phyloP scores from a whole-genome alignment of 2,113 vertebrate species.

The Megaptera novaeangliae region DNA sequence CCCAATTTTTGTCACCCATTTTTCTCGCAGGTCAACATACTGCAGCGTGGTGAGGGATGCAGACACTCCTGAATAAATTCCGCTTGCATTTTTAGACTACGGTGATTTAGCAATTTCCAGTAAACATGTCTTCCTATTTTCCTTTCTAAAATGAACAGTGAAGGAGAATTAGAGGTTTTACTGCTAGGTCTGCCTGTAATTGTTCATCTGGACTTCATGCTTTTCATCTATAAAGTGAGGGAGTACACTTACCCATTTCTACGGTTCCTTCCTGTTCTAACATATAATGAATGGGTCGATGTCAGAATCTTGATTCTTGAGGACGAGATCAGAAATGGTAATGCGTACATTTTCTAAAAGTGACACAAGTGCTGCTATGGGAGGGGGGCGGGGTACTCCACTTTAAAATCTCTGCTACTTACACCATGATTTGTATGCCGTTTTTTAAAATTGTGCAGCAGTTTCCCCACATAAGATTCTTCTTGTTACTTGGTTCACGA shows the following conservation, averaged over 20 bases:
- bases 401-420: background rate
- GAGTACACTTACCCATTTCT: background rate
- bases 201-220: background rate
- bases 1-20: background rate
- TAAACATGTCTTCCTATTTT: background rate
- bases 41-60: background rate
- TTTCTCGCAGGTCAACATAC: background rate
- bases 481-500: background rate
- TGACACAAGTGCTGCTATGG: background rate
- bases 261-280: background rate
- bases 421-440: background rate
- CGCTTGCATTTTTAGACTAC: background rate
- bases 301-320: background rate
- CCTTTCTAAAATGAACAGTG: background rate
- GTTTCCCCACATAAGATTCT: background rate
- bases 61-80: background rate
- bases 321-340: background rate
- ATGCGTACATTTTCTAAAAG: background rate
- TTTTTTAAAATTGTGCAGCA: background rate
- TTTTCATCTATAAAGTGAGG: background rate
- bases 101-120: background rate
- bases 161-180: background rate
- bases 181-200: background rate
- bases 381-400: background rate
- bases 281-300: background rate